Conservation (phyloP, 2,888 invertebrate species). For the Dasypolia templi region DNA sequence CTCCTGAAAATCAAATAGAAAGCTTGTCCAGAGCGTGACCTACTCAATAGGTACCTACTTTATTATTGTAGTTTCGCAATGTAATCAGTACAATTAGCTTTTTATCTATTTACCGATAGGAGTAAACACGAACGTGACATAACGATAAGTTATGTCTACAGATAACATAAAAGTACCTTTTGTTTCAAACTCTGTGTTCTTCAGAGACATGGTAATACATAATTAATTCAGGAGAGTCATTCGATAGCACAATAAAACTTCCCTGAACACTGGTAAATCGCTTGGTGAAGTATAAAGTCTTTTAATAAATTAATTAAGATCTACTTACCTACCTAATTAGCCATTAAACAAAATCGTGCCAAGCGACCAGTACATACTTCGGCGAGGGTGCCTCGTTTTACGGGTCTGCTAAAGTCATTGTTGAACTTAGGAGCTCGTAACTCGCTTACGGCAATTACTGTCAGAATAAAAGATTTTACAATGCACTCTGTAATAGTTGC, state of each 20-base stretch:
- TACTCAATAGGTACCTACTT: not conserved
- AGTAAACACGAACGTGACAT: not conserved
- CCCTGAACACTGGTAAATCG: conserved; percentile 56
- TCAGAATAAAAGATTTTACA: conserved; percentile 64
- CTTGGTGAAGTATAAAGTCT: conserved; percentile 67
- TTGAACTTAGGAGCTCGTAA: conserved; percentile 78
- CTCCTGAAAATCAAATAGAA: not conserved
- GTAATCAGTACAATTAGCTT: not conserved
- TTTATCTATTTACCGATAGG: conserved; percentile 18
- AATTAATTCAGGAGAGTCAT: not conserved
- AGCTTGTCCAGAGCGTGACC: not conserved
- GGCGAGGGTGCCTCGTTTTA: conserved; percentile 75
- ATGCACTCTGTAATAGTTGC: conserved; percentile 45
- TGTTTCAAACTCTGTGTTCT: not conserved
- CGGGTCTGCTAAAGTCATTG: conserved; percentile 79
- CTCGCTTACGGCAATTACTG: conserved; percentile 72
- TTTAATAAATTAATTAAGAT: conserved; percentile 73
- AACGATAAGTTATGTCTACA: not conserved
- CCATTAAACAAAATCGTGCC: conserved; percentile 73
- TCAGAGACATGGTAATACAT: not conserved
- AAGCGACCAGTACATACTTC: conserved; percentile 68
- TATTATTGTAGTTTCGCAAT: conserved; percentile 1
- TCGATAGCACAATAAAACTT: conserved; percentile 30
- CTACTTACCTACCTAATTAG: conserved; percentile 74
- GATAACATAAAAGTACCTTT: not conserved